Evolutionary conservation across 2,888 invertebrate genomes (phyloP).

Genomic region (Lomographa bimaculata): DNA sequence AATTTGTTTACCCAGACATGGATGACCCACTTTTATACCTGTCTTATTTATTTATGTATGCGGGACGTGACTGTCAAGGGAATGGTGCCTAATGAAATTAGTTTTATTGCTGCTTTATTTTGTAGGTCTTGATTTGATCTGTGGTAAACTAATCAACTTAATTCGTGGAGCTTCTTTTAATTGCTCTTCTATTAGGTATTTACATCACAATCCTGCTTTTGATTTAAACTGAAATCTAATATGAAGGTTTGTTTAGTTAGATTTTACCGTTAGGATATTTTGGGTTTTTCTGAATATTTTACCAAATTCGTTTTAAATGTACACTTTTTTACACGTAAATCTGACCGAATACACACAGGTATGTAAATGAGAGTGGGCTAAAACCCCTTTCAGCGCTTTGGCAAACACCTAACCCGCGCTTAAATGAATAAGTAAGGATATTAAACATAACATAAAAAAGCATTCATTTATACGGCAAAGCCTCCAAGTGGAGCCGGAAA

Average conservation of each 20-base stretch:
- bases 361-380: conserved; percentile 8
- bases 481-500: conserved; percentile 46
- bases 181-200: no score
- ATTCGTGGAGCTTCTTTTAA: conserved; percentile 4
- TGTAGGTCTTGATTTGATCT: conserved; percentile 5
- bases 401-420: conserved; percentile 1
- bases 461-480: conserved; percentile 30
- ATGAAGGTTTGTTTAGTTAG: no score
- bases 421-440: conserved; percentile 4
- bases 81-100: conserved; percentile 20
- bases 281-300: no score
- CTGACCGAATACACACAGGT: conserved; percentile 8
- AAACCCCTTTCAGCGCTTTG: conserved; percentile 5
- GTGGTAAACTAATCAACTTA: conserved; percentile 1
- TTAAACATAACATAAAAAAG: conserved; percentile 23
- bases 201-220: no score
- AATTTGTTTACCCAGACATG: conserved; percentile 53
- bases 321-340: conserved; percentile 9
- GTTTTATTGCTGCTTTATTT: conserved; percentile 16
- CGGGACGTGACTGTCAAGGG: conserved; percentile 33
- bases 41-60: no score
- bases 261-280: no score
- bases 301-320: no score
- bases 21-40: conserved; percentile 49
- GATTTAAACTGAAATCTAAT: no score